These are phyloP conservation scores for Xestia xanthographa DNA, from an alignment of 2,888 invertebrate genomes.

Conservation along the genomic window DNA sequence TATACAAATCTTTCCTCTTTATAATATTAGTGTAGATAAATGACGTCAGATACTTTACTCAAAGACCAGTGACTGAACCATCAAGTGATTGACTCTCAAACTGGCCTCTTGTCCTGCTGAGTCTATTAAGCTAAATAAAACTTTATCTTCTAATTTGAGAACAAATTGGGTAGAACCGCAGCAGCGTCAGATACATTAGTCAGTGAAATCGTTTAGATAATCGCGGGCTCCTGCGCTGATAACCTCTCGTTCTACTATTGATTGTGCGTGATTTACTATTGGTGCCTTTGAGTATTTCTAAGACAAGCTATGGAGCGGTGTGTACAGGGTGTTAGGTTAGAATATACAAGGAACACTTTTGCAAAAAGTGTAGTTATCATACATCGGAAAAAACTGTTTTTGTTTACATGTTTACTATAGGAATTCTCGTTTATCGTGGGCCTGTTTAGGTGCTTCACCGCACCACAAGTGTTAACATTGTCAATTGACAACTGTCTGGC, in stretches of 20 bases:
- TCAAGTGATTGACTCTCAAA: too few relatives aligned
- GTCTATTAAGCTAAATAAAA: not conserved
- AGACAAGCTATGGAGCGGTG: not conserved
- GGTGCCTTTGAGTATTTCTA: conserved; percentile 13
- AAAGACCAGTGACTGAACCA: too few relatives aligned
- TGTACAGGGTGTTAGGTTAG: not conserved
- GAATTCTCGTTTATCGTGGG: not conserved
- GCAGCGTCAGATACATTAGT: conserved; percentile 48
- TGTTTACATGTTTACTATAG: not conserved
- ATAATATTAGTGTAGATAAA: too few relatives aligned
- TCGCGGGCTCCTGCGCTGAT: conserved; percentile 41
- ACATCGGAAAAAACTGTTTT: not conserved
- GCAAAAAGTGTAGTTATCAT: not conserved
- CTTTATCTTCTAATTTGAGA: conserved; percentile 3
- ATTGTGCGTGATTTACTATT: conserved; percentile 54
- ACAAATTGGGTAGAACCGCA: conserved; percentile 28
- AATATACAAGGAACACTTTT: not conserved
- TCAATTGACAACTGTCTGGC: too few relatives aligned
- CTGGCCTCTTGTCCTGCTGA: not conserved
- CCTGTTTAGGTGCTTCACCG: not conserved
- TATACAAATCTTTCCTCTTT: too few relatives aligned
- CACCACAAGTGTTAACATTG: too few relatives aligned
- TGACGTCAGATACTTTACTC: too few relatives aligned
- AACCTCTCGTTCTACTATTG: conserved; percentile 54
- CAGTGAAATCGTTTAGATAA: conserved; percentile 55